Percentiles rank a stretch among this genome's conserved stretches.
Conservation (phyloP, 2,888 invertebrate species). For the Drosophila nr. medialis region DNA sequence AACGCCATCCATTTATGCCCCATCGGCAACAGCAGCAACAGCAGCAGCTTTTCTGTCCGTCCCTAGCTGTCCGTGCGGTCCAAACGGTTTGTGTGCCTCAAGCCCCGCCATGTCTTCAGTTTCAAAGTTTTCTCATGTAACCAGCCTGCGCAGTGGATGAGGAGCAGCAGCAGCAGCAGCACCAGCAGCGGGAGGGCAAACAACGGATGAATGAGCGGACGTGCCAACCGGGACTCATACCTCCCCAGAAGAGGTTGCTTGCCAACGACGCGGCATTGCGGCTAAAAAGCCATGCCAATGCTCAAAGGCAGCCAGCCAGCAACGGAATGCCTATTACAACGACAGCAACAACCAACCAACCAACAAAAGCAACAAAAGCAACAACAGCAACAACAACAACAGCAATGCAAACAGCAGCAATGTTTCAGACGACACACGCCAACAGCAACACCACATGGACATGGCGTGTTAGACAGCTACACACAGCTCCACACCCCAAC, state of each 20-base stretch:
- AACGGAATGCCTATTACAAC: constrained; percentile 70
- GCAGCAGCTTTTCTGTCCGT: constrained; percentile 48
- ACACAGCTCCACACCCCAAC: constrained; percentile 37
- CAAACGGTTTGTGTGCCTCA: constrained; percentile 53
- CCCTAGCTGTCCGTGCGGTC: constrained; percentile 61
- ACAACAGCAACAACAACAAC: constrained; percentile 30
- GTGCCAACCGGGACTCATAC: constrained; percentile 58
- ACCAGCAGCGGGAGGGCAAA: constrained; percentile 18
- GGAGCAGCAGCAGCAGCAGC: constrained; percentile 1
- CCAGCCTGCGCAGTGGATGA: constrained; percentile 47
- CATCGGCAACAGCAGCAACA: constrained; percentile 37
- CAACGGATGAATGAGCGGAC: constrained; percentile 77
- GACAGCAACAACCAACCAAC: constrained; percentile 41
- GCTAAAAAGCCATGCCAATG: constrained; percentile 76
- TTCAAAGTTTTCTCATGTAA: constrained; percentile 81
- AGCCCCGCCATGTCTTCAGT: constrained; percentile 77
- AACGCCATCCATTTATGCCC: constrained; percentile 67
- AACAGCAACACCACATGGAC: constrained; percentile 60
- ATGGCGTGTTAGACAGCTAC: constrained; percentile 59
- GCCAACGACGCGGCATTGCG: constrained; percentile 73
- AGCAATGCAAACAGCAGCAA: constrained; percentile 41
- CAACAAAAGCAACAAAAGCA: constrained; percentile 32
- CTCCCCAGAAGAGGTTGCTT: constrained; percentile 41
- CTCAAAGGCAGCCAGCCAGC: constrained; percentile 68
- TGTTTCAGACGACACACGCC: constrained; percentile 58